Evolutionary conservation across 2,888 invertebrate genomes (phyloP).

Genomic region (Sclerodermus sp.): DNA sequence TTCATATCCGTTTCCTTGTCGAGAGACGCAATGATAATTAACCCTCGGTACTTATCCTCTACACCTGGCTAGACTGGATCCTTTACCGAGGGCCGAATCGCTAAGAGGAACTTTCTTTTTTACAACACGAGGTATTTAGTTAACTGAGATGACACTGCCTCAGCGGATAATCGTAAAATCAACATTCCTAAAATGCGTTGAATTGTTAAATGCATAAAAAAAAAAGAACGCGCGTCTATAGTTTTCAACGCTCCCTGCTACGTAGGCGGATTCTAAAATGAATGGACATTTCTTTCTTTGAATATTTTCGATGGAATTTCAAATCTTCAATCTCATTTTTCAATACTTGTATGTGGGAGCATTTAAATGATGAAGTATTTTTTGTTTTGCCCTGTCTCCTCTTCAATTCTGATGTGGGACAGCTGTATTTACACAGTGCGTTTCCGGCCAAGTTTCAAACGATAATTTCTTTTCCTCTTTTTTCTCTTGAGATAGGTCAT

Average conservation of each 20-base stretch:
- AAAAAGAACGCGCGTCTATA: too few species aligned
- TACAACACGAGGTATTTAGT: background rate
- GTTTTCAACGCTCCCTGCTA: too few species aligned
- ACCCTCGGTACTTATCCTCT: conserved; percentile 3
- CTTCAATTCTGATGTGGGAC: conserved; percentile 18
- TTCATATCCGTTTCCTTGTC: conserved; percentile 12
- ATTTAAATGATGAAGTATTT: background rate
- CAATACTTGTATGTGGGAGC: background rate
- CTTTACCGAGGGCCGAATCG: background rate
- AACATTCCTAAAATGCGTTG: background rate
- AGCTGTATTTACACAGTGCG: conserved; percentile 34
- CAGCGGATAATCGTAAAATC: conserved; percentile 2
- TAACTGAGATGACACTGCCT: conserved; percentile 4
- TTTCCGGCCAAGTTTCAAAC: conserved; percentile 22
- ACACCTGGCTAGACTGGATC: background rate
- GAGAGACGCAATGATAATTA: conserved; percentile 19
- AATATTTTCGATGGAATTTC: too few species aligned
- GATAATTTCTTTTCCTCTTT: conserved; percentile 30
- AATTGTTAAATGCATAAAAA: too few species aligned
- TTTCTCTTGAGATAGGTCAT: background rate
- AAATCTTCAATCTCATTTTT: background rate
- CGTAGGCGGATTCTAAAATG: too few species aligned
- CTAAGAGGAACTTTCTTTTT: background rate
- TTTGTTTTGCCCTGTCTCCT: conserved; percentile 19
- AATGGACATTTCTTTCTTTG: too few species aligned